phyloP scores from a whole-genome alignment of 2,113 vertebrate genomes.

The Hepsetus odoe region DNA sequence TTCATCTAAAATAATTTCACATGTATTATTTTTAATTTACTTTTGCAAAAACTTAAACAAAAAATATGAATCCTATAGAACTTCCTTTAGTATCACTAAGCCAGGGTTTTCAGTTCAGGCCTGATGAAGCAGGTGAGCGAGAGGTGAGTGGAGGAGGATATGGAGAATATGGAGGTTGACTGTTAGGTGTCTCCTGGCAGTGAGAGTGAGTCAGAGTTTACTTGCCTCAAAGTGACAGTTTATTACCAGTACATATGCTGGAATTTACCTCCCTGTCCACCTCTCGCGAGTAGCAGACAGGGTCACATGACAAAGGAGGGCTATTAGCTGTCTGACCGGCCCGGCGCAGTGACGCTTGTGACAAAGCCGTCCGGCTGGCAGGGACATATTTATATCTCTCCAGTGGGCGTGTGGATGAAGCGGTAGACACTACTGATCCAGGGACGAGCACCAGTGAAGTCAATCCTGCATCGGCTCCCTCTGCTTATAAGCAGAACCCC shows the following conservation, averaged over 20 bases:
- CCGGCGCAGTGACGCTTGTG: background rate
- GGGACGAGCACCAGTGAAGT: conserved; percentile 45
- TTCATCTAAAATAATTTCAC: too few relatives aligned
- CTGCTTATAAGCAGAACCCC: background rate
- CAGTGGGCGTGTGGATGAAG: conserved; percentile 62
- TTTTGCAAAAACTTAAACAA: too few relatives aligned
- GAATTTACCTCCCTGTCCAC: conserved; percentile 27
- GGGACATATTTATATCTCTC: conserved; percentile 63
- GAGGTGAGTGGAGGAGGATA: background rate
- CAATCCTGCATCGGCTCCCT: conserved; percentile 37
- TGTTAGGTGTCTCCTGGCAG: background rate
- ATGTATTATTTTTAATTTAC: too few relatives aligned
- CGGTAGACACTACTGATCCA: conserved; percentile 61
- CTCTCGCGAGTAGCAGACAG: background rate
- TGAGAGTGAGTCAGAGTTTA: conserved; percentile 40
- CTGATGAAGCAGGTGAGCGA: background rate
- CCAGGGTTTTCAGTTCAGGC: background rate
- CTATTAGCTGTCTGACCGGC: conserved; percentile 8
- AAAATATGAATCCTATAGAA: background rate
- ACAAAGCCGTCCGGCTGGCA: conserved; percentile 61
- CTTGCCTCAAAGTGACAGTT: conserved; percentile 45
- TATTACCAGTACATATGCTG: conserved; percentile 38
- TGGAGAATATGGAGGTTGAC: conserved; percentile 22
- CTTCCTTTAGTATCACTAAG: background rate
- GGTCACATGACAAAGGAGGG: conserved; percentile 21